Evolutionary conservation across 1,140 invertebrate species (phyloP).

Genomic region (Cotesia chilonis): DNA sequence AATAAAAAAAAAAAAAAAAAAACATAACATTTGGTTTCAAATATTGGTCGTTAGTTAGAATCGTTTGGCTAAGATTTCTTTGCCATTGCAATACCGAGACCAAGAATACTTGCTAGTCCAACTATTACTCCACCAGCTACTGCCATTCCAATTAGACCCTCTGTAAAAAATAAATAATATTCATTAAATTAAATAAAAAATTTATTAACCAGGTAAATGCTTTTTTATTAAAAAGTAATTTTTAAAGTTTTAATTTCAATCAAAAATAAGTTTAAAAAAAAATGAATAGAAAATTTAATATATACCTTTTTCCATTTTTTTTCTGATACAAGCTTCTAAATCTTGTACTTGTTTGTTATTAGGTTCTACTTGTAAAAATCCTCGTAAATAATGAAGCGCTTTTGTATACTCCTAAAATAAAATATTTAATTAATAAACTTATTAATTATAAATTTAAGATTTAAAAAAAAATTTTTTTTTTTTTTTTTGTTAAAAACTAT

Average conservation of each 20-base stretch:
- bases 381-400: conserved; percentile 83
- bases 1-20: conserved; percentile 16
- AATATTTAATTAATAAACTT: conserved; percentile 4
- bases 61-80: conserved; percentile 56
- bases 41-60: background rate
- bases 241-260: background rate
- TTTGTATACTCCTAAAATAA: conserved; percentile 78
- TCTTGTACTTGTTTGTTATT: conserved; percentile 87
- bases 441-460: background rate
- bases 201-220: background rate
- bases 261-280: background rate
- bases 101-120: conserved; percentile 81
- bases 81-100: conserved; percentile 79
- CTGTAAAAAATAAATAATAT: conserved; percentile 63
- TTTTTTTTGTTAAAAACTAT: too few species aligned
- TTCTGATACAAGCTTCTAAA: conserved; percentile 83
- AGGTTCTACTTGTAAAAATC: conserved; percentile 89
- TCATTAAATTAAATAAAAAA: conserved; percentile 28
- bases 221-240: conserved; percentile 13
- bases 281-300: background rate
- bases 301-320: conserved; percentile 84
- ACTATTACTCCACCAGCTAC: conserved; percentile 84
- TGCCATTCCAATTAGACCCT: conserved; percentile 88
- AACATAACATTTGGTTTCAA: background rate
- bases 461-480: too few species aligned